A percentile compares a stretch with the other conserved stretches of the same genome.
These are phyloP conservation scores for Pseudochirops cupreus DNA, from an alignment of 2,797 vertebrate genomes.

Conservation along the genomic window DNA sequence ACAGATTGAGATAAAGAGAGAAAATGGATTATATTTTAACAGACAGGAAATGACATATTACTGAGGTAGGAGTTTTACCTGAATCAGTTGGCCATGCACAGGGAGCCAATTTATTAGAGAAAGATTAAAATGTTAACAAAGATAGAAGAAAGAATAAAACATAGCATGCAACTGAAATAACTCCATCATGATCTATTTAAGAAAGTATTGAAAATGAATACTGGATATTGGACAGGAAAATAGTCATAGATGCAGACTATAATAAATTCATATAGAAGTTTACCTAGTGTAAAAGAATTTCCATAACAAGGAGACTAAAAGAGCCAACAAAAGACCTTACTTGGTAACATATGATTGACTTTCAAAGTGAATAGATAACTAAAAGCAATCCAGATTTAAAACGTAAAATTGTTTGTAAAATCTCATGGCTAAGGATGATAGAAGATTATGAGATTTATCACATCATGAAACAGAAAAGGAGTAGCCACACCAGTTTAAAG, in stretches of 20 bases:
- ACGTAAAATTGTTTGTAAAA: neutral
- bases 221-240: neutral
- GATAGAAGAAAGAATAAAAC: neutral
- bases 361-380: neutral
- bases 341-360: neutral
- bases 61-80: neutral
- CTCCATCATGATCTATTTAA: neutral
- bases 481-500: neutral
- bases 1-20: neutral
- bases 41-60: neutral
- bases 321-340: neutral
- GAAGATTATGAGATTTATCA: neutral
- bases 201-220: neutral
- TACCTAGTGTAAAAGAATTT: neutral
- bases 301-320: neutral
- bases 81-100: neutral
- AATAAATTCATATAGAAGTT: neutral
- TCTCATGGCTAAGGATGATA: neutral
- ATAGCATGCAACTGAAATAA: neutral
- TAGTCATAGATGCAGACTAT: neutral
- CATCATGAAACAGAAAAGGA: neutral
- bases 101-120: neutral
- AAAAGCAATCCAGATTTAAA: neutral
- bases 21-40: neutral
- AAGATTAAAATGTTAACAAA: neutral